A percentile compares a stretch with the other conserved stretches of the same genome.
Evolutionary conservation across 2,888 invertebrate genomes (phyloP).

Genomic region (Tiliacea citrago): DNA sequence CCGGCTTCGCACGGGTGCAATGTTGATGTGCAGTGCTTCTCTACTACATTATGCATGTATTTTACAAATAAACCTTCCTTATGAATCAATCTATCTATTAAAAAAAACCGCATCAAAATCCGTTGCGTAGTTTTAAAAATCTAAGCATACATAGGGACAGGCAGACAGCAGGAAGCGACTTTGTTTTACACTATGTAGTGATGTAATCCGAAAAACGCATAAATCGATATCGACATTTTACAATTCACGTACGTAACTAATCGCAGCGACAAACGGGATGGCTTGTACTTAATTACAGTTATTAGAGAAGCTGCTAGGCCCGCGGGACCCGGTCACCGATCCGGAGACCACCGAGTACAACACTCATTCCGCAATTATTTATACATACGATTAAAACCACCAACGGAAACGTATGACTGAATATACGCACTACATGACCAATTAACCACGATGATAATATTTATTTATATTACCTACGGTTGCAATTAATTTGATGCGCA

Average conservation of each 20-base stretch:
- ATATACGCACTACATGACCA: slow-evolving; percentile 69
- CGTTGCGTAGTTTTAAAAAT: too few species aligned
- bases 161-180: too few species aligned
- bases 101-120: too few species aligned
- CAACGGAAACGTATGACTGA: slow-evolving; percentile 67
- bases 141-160: too few species aligned
- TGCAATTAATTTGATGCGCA: slow-evolving; percentile 61
- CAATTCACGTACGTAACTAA: slow-evolving; percentile 52
- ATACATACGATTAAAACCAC: slow-evolving; percentile 58
- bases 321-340: slow-evolving; percentile 80
- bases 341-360: slow-evolving; percentile 75
- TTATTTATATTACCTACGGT: slow-evolving; percentile 47
- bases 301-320: slow-evolving; percentile 83
- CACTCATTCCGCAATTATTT: slow-evolving; percentile 75
- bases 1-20: too few species aligned
- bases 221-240: slow-evolving; percentile 62
- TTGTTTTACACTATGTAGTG: too few species aligned
- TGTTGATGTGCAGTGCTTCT: too few species aligned
- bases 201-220: neutral
- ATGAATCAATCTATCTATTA: too few species aligned
- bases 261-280: slow-evolving; percentile 75
- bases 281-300: slow-evolving; percentile 85
- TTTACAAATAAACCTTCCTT: too few species aligned
- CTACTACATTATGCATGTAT: too few species aligned
- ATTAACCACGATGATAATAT: slow-evolving; percentile 69